These are phyloP conservation scores for Apodemus sylvaticus DNA, from an alignment of 2,113 vertebrate species.

Conservation along the genomic window DNA sequence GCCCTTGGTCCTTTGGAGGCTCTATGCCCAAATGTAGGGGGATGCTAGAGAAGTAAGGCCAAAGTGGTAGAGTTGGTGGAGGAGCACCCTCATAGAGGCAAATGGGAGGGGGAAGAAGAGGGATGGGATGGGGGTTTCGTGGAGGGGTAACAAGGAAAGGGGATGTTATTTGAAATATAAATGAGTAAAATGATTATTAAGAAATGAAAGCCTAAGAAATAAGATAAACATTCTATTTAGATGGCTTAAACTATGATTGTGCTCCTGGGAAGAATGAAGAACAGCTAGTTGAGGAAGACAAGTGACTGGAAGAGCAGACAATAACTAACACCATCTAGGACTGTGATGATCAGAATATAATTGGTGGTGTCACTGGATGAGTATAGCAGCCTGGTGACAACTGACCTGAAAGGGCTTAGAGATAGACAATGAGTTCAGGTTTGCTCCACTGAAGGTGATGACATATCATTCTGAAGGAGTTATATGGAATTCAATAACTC, in stretches of 20 bases:
- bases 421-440: background rate
- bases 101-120: no score
- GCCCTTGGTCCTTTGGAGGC: no score
- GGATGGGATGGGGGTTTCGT: no score
- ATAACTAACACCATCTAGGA: background rate
- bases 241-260: background rate
- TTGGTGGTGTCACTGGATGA: background rate
- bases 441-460: background rate
- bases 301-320: background rate
- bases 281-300: background rate
- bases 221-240: background rate
- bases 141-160: no score
- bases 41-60: no score
- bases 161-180: no score
- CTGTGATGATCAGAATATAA: background rate
- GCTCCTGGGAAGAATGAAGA: background rate
- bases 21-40: no score
- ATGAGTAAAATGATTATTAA: no score
- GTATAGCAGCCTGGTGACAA: background rate
- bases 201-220: background rate
- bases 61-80: no score
- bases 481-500: background rate
- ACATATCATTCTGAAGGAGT: background rate
- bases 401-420: background rate
- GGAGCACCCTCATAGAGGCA: no score